Conservation (phyloP, 1,140 invertebrate species). For the Bursaphelenchus mucronatus region DNA sequence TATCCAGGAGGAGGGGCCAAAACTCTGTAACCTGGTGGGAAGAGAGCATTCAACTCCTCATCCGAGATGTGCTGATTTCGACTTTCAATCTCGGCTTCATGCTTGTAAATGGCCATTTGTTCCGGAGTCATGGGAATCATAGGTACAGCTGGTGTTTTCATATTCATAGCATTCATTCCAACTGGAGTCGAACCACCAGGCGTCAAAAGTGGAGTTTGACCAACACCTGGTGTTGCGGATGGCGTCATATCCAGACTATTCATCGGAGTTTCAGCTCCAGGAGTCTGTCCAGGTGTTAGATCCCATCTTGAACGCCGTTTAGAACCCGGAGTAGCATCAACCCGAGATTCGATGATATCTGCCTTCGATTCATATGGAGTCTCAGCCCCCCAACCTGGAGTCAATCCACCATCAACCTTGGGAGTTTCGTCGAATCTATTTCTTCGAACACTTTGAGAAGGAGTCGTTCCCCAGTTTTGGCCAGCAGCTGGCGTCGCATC, state of each 20-base stretch:
- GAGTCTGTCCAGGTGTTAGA: conserved; percentile 74
- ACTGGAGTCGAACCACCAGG: conserved; percentile 81
- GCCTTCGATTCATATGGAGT: conserved; percentile 85
- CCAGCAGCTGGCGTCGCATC: conserved; percentile 77
- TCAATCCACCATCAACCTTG: conserved; percentile 65
- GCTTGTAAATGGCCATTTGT: conserved; percentile 93
- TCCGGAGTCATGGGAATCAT: conserved; percentile 92
- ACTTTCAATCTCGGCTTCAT: conserved; percentile 97
- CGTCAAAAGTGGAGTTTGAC: conserved; percentile 67
- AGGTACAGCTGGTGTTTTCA: conserved; percentile 92
- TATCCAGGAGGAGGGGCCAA: conserved; percentile 65
- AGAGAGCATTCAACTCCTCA: conserved; percentile 92
- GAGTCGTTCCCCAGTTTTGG: conserved; percentile 72
- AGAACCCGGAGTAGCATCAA: conserved; percentile 83
- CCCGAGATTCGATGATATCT: conserved; percentile 69
- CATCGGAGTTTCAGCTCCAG: conserved; percentile 44
- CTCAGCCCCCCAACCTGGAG: conserved; percentile 76
- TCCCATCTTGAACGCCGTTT: conserved; percentile 92
- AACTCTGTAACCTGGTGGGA: conserved; percentile 95
- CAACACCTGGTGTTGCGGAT: conserved; percentile 68
- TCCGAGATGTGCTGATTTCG: conserved; percentile 89
- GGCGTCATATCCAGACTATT: conserved; percentile 64
- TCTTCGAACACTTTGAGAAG: conserved; percentile 69
- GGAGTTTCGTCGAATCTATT: conserved; percentile 99
- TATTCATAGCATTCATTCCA: conserved; percentile 90